These are phyloP conservation scores for Leptinotarsa lineolata DNA, from an alignment of 1,140 invertebrate genomes.

Conservation along the genomic window DNA sequence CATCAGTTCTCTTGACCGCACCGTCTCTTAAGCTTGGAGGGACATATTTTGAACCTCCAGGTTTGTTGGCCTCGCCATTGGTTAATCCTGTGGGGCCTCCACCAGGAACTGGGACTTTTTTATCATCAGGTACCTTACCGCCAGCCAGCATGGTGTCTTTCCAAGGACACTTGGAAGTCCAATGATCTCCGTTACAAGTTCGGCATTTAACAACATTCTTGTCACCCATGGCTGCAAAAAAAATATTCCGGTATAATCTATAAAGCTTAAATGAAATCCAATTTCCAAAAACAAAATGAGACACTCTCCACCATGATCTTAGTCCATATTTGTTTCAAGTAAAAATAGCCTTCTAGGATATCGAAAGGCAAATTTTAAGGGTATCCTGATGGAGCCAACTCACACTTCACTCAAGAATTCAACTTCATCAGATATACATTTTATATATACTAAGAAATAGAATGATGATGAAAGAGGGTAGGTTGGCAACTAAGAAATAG, in stretches of 20 bases:
- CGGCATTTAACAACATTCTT: slow-evolving; percentile 90
- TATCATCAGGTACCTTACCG: slow-evolving; percentile 60
- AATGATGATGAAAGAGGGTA: no score
- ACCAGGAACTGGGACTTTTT: slow-evolving; percentile 41
- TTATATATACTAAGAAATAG: no score
- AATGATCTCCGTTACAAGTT: slow-evolving; percentile 95
- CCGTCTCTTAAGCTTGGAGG: slow-evolving; percentile 88
- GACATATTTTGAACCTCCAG: slow-evolving; percentile 71
- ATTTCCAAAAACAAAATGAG: background rate
- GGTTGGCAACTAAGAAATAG: no score
- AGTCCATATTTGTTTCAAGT: no score
- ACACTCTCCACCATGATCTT: no score
- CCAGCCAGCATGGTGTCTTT: slow-evolving; percentile 82
- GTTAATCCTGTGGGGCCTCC: slow-evolving; percentile 23
- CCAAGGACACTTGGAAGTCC: slow-evolving; percentile 96
- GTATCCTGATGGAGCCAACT: no score
- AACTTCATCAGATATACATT: no score
- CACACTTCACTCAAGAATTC: no score
- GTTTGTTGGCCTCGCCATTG: slow-evolving; percentile 57
- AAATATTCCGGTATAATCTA: background rate
- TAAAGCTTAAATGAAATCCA: background rate
- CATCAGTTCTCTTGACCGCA: slow-evolving; percentile 71
- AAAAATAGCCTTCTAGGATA: no score
- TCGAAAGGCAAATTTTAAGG: no score
- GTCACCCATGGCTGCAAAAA: slow-evolving; percentile 59